Conservation (phyloP, 2,797 vertebrate genomes). For the Acipenser oxyrinchus region DNA sequence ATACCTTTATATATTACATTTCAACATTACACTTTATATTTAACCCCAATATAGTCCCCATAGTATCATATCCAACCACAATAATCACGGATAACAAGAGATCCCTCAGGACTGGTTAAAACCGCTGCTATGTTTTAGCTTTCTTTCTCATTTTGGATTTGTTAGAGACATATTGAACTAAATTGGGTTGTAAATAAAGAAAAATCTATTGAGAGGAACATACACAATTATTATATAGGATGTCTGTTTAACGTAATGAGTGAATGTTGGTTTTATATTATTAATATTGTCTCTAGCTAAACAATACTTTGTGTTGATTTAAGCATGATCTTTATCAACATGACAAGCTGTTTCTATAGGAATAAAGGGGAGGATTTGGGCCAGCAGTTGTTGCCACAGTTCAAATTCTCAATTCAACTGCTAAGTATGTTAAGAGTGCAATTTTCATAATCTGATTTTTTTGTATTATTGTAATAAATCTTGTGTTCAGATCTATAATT, state of each 20-base stretch:
- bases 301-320: constrained; percentile 64
- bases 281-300: constrained; percentile 52
- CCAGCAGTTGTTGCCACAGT: constrained; percentile 51
- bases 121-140: constrained; percentile 15
- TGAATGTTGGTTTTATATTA: not conserved
- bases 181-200: constrained; percentile 5
- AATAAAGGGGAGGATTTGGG: constrained; percentile 58
- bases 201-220: constrained; percentile 26
- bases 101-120: no score
- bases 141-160: constrained; percentile 35
- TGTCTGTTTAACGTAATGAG: constrained; percentile 57
- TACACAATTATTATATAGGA: constrained; percentile 39
- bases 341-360: constrained; percentile 49
- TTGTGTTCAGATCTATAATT: no score
- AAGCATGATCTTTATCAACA: constrained; percentile 45
- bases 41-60: no score
- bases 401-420: constrained; percentile 33
- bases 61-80: no score
- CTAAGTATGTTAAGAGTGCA: no score
- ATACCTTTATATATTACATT: no score
- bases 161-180: constrained; percentile 22
- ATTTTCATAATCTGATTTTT: no score
- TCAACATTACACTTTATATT: no score
- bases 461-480: no score
- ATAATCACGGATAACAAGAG: no score